These are phyloP conservation scores for Trissoscelio sp. DNA, from an alignment of 2,888 invertebrate species.

Conservation along the genomic window DNA sequence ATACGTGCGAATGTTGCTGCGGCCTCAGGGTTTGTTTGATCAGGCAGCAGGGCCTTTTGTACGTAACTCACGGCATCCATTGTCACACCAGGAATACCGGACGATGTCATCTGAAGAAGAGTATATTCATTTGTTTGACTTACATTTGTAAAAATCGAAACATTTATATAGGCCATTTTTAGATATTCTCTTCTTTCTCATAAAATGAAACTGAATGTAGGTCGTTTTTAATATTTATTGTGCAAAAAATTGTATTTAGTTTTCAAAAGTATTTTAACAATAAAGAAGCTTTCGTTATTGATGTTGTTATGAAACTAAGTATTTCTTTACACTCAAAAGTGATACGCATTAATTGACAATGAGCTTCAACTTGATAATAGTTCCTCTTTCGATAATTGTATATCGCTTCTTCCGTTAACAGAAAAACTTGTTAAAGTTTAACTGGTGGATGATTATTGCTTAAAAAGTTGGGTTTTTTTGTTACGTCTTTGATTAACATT, in stretches of 20 bases:
- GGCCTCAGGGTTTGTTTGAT: constrained; percentile 96
- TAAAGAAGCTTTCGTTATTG: not conserved
- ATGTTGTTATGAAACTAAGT: constrained; percentile 9
- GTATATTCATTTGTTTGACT: constrained; percentile 51
- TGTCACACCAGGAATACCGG: constrained; percentile 96
- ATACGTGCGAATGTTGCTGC: constrained; percentile 97
- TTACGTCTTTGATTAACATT: too few species aligned
- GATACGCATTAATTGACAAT: constrained; percentile 27
- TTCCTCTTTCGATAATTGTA: constrained; percentile 47
- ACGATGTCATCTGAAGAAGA: constrained; percentile 91
- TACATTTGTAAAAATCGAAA: constrained; percentile 12
- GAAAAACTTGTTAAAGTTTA: constrained; percentile 6
- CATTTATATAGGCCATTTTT: constrained; percentile 39
- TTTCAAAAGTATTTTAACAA: not conserved
- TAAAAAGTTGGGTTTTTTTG: too few species aligned
- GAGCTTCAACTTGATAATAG: constrained; percentile 44
- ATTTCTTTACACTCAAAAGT: not conserved
- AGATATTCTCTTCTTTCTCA: too few species aligned
- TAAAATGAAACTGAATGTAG: too few species aligned
- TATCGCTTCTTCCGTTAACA: constrained; percentile 45
- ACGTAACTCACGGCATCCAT: constrained; percentile 96
- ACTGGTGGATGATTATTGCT: not conserved
- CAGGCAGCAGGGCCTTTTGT: constrained; percentile 94
- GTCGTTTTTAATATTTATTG: not conserved
- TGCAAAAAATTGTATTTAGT: too few species aligned